Conservation (phyloP, 1,140 invertebrate genomes). For the Psix sp. region DNA sequence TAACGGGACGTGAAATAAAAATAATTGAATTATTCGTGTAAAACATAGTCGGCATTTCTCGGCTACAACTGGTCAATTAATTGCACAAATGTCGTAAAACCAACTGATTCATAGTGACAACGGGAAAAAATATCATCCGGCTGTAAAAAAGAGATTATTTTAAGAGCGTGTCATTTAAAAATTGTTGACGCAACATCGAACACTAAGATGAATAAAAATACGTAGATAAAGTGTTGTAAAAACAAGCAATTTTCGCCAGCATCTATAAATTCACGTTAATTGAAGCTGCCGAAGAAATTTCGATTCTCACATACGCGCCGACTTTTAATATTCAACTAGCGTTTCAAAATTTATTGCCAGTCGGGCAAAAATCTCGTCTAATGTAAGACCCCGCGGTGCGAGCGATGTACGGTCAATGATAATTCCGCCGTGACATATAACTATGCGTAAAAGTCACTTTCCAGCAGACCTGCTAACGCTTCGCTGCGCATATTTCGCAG, state of each 20-base stretch:
- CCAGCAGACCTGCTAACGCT: not conserved
- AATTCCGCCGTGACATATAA: slow-evolving; percentile 21
- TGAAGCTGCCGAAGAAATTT: too few species aligned
- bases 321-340: not conserved
- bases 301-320: too few species aligned
- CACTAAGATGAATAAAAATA: too few species aligned
- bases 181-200: too few species aligned
- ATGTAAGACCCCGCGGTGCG: slow-evolving; percentile 4
- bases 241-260: too few species aligned
- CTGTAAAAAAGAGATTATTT: slow-evolving; percentile 21
- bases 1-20: too few species aligned
- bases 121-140: too few species aligned
- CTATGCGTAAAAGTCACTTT: slow-evolving; percentile 17
- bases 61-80: slow-evolving; percentile 8
- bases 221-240: too few species aligned
- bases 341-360: slow-evolving; percentile 7
- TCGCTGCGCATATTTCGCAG: slow-evolving; percentile 22
- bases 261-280: too few species aligned
- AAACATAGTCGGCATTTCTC: not conserved
- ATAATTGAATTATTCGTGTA: not conserved
- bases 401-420: slow-evolving; percentile 17
- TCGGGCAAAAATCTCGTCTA: slow-evolving; percentile 6
- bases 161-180: too few species aligned
- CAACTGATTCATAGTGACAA: slow-evolving; percentile 15
- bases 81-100: slow-evolving; percentile 13